Evolutionary conservation across 2,888 invertebrate species (phyloP).

Genomic region (Gari tellinella): DNA sequence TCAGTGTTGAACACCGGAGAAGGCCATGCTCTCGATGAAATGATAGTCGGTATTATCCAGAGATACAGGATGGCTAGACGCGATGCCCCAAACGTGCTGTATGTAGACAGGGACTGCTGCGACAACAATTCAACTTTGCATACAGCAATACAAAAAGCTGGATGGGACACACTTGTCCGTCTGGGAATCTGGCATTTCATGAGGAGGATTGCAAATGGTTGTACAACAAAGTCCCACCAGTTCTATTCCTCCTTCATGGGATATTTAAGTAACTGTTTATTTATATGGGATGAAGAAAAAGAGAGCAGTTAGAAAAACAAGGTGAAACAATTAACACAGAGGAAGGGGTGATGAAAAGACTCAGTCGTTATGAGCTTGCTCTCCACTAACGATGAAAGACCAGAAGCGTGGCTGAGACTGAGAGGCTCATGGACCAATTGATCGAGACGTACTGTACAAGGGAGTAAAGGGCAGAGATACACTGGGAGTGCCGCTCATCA

Average conservation of each 20-base stretch:
- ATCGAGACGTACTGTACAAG: slow-evolving; percentile 35
- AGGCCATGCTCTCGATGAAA: slow-evolving; percentile 44
- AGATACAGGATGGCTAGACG: background rate
- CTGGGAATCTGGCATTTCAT: slow-evolving; percentile 72
- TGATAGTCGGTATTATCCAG: slow-evolving; percentile 54
- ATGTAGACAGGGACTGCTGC: slow-evolving; percentile 72
- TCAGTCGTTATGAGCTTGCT: slow-evolving; percentile 44
- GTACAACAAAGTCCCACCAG: slow-evolving; percentile 60
- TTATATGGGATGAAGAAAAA: background rate
- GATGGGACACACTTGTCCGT: background rate
- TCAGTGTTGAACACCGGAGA: slow-evolving; percentile 64
- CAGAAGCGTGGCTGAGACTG: slow-evolving; percentile 48
- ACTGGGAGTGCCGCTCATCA: slow-evolving; percentile 54
- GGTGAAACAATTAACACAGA: background rate
- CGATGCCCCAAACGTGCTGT: slow-evolving; percentile 62
- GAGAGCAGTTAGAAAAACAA: background rate
- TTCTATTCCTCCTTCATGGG: slow-evolving; percentile 65
- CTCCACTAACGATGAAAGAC: slow-evolving; percentile 55
- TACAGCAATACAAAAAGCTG: background rate
- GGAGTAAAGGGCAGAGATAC: slow-evolving; percentile 49
- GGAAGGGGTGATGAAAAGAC: slow-evolving; percentile 29
- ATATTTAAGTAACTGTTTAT: background rate
- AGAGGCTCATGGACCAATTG: slow-evolving; percentile 36
- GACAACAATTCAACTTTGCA: slow-evolving; percentile 8
- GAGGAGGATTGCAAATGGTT: slow-evolving; percentile 48